These are phyloP conservation scores for Dendrolimus pini DNA, from an alignment of 2,888 invertebrate genomes.

Conservation along the genomic window DNA sequence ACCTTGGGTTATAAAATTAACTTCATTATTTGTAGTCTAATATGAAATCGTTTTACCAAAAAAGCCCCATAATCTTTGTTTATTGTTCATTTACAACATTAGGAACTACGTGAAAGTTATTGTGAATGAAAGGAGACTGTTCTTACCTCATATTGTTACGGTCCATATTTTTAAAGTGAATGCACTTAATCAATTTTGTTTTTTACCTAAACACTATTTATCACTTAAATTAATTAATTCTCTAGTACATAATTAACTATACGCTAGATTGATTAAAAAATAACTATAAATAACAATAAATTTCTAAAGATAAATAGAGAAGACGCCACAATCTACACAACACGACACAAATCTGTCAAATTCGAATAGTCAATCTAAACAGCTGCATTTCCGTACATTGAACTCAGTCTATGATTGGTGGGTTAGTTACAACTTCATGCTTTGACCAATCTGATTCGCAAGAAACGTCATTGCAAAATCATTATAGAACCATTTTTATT, in stretches of 20 bases:
- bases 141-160: slow-evolving; percentile 69
- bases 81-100: no score
- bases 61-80: no score
- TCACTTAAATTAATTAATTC: slow-evolving; percentile 28
- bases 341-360: slow-evolving; percentile 40
- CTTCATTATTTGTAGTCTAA: no score
- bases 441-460: slow-evolving; percentile 20
- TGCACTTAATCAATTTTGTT: slow-evolving; percentile 1
- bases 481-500: slow-evolving; percentile 9
- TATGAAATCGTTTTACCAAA: no score
- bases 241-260: slow-evolving; percentile 40
- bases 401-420: slow-evolving; percentile 29
- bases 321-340: slow-evolving; percentile 48
- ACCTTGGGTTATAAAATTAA: no score
- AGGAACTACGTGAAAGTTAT: slow-evolving; percentile 18
- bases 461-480: slow-evolving; percentile 12
- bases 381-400: slow-evolving; percentile 36
- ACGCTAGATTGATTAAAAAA: slow-evolving; percentile 42
- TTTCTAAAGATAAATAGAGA: slow-evolving; percentile 52
- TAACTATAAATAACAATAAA: slow-evolving; percentile 43
- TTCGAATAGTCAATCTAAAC: slow-evolving; percentile 12
- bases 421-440: background rate
- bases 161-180: slow-evolving; percentile 49
- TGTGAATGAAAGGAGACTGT: slow-evolving; percentile 36
- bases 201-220: slow-evolving; percentile 20